A percentile compares a stretch with the other conserved stretches of the same genome.
phyloP scores from a whole-genome alignment of 2,797 vertebrate genomes.

The Coracias cyanogaster region DNA sequence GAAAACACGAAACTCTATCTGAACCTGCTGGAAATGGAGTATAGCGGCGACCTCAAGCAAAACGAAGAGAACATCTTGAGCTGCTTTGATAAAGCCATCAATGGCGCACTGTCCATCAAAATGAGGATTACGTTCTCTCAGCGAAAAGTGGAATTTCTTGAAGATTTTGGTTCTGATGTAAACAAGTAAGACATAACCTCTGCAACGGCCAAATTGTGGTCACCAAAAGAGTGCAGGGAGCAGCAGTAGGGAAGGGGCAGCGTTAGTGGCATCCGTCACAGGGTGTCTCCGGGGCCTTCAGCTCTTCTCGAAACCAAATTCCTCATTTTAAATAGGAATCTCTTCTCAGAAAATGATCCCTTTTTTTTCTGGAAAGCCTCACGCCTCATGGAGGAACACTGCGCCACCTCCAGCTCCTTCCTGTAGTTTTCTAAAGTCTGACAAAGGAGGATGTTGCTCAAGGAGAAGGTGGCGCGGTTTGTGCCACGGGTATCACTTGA shows the following conservation, averaged over 20 bases:
- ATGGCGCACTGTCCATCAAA: conserved; percentile 87
- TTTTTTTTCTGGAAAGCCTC: not conserved
- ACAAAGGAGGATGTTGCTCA: not conserved
- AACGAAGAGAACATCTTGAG: conserved; percentile 92
- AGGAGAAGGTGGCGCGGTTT: fast-evolving
- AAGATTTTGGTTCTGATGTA: conserved; percentile 96
- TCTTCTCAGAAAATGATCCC: not conserved
- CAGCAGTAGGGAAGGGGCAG: not conserved
- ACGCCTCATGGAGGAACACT: fast-evolving
- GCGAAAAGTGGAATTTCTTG: conserved; percentile 96
- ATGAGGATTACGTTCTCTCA: conserved; percentile 93
- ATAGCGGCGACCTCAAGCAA: conserved; percentile 90
- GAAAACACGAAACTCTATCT: conserved; percentile 93
- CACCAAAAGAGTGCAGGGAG: not conserved
- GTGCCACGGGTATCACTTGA: fast-evolving
- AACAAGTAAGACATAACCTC: conserved; percentile 84
- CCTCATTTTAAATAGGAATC: not conserved
- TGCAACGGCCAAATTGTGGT: not conserved
- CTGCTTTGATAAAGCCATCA: conserved; percentile 92
- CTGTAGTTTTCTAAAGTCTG: not conserved
- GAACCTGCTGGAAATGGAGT: conserved; percentile 96
- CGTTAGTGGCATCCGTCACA: fast-evolving
- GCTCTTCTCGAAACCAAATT: not conserved
- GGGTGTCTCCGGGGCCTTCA: not conserved
- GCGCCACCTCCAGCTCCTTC: not conserved